Percentiles rank a stretch among this genome's conserved stretches.
Evolutionary conservation across 2,888 invertebrate genomes (phyloP).

Genomic region (Dolichopus griseipennis): DNA sequence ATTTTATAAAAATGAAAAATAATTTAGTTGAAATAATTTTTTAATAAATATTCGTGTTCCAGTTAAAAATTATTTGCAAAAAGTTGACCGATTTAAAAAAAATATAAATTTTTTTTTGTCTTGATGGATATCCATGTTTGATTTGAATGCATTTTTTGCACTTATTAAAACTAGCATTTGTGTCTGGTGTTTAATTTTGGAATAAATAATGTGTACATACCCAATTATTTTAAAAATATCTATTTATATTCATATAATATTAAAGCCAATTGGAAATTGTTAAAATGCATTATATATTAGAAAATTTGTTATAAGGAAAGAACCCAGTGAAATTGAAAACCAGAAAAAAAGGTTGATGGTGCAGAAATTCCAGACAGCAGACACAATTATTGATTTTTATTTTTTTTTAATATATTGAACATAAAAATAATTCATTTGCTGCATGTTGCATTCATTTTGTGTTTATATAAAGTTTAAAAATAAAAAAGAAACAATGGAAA

Average conservation of each 20-base stretch:
- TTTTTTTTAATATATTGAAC: not conserved
- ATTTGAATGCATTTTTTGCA: constrained; percentile 2
- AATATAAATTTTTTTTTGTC: not conserved
- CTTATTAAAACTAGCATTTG: not conserved
- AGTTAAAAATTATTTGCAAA: too few species aligned
- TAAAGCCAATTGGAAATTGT: too few species aligned
- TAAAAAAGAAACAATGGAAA: too few species aligned
- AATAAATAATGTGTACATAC: not conserved
- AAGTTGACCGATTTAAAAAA: too few species aligned
- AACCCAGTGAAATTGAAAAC: not conserved
- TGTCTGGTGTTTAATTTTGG: not conserved
- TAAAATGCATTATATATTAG: too few species aligned
- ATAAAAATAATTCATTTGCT: not conserved
- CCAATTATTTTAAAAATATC: too few species aligned
- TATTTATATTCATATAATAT: too few species aligned
- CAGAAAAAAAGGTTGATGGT: not conserved
- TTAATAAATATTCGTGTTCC: too few species aligned
- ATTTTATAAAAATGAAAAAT: too few species aligned
- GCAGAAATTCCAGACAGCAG: not conserved
- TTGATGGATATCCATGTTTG: not conserved
- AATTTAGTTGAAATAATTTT: not conserved
- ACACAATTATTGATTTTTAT: not conserved
- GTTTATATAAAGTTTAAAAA: not conserved
- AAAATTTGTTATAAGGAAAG: too few species aligned
- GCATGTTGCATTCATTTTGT: not conserved